Evolutionary conservation across 2,113 vertebrate species (phyloP).

Genomic region (Pelobates fuscus): DNA sequence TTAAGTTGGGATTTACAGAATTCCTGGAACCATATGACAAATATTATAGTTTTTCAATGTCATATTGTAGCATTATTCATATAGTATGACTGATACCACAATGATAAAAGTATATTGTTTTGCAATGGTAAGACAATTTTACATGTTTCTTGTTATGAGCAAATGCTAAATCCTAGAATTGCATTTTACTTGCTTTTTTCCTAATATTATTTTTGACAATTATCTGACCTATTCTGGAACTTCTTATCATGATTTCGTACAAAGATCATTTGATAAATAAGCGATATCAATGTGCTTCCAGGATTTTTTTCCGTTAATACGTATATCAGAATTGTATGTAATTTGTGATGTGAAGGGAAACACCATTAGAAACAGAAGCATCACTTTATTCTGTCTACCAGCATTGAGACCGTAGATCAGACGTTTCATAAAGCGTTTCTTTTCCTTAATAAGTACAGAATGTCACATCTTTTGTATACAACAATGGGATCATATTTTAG

Average conservation of each 20-base stretch:
- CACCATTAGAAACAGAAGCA: conserved; percentile 6
- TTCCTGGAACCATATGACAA: too few relatives aligned
- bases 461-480: conserved; percentile 28
- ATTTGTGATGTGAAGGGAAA: conserved; percentile 35
- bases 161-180: too few relatives aligned
- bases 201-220: conserved; percentile 40
- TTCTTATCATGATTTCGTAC: conserved; percentile 26
- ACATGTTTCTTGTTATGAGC: too few relatives aligned
- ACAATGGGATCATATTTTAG: conserved; percentile 36
- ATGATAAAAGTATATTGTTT: too few relatives aligned
- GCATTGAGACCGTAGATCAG: conserved; percentile 36
- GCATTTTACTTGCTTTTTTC: too few relatives aligned
- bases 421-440: conserved; percentile 38
- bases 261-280: conserved; percentile 13
- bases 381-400: conserved; percentile 35
- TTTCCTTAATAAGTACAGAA: conserved; percentile 15
- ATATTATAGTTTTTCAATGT: too few relatives aligned
- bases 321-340: conserved; percentile 10
- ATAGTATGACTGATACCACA: too few relatives aligned
- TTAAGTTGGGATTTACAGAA: too few relatives aligned
- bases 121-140: too few relatives aligned
- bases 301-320: not conserved
- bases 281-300: not conserved
- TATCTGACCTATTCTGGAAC: conserved; percentile 22
- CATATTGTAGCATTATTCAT: too few relatives aligned